Conservation (phyloP, 2,888 invertebrate genomes). For the Paralinhomoeus sp. region DNA sequence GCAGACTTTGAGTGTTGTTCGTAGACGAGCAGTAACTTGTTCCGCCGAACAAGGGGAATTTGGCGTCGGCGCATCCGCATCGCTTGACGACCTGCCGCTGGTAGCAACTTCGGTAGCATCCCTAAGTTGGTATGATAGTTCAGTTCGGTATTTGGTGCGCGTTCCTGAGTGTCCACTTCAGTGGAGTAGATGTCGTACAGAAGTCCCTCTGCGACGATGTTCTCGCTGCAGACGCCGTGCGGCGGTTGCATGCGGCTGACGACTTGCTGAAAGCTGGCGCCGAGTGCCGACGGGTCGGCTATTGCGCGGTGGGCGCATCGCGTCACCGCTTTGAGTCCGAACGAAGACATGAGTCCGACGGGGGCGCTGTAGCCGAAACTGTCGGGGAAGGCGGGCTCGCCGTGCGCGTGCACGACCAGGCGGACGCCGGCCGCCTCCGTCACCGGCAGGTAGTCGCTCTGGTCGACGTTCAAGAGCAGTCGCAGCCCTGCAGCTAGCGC, state of each 20-base stretch:
- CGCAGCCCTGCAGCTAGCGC: conserved; percentile 20
- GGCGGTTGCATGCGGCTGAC: conserved; percentile 19
- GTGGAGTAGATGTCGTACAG: conserved; percentile 24
- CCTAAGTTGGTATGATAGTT: conserved; percentile 8
- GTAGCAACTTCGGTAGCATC: conserved; percentile 23
- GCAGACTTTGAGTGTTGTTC: conserved; percentile 11
- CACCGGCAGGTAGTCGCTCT: conserved; percentile 23
- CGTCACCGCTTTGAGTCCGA: conserved; percentile 24
- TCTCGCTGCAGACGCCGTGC: conserved; percentile 16
- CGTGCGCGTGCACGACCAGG: conserved; percentile 16
- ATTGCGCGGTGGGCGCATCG: too few relatives aligned
- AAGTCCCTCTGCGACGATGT: too few relatives aligned
- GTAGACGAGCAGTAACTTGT: conserved; percentile 15
- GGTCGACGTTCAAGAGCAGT: conserved; percentile 22
- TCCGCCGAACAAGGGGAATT: conserved; percentile 20
- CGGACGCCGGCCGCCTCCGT: conserved; percentile 24
- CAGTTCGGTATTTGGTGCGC: too few relatives aligned
- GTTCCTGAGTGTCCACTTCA: conserved; percentile 11
- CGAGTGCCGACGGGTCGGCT: too few relatives aligned
- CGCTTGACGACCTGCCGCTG: conserved; percentile 17
- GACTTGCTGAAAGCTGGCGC: conserved; percentile 15
- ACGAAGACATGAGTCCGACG: conserved; percentile 23
- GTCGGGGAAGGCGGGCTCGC: conserved; percentile 23
- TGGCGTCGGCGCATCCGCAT: conserved; percentile 23
- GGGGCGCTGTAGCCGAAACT: conserved; percentile 24